These are phyloP conservation scores for Phyllotreta cruciferae DNA, from an alignment of 2,888 invertebrate species.

Conservation along the genomic window DNA sequence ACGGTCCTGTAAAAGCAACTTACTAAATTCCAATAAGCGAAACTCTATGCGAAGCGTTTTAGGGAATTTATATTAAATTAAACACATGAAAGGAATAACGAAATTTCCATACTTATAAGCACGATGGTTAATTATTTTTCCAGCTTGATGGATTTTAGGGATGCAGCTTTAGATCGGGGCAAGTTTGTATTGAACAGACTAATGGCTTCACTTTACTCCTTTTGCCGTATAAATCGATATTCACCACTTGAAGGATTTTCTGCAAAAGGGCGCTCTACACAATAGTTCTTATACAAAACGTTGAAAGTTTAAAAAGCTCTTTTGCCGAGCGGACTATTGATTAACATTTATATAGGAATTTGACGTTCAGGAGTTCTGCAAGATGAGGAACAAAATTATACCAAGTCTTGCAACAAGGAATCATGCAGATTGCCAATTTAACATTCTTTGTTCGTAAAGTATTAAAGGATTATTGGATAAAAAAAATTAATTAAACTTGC, in stretches of 20 bases:
- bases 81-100: slow-evolving; percentile 24
- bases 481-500: too few relatives aligned
- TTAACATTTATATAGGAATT: too few relatives aligned
- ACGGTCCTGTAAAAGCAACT: background rate
- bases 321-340: too few relatives aligned
- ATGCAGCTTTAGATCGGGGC: background rate
- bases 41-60: slow-evolving; percentile 17
- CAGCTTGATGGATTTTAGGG: slow-evolving; percentile 9
- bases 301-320: too few relatives aligned
- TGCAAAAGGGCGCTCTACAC: background rate
- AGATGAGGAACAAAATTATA: too few relatives aligned
- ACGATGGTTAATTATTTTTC: slow-evolving; percentile 14
- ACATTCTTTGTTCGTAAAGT: too few relatives aligned
- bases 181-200: slow-evolving; percentile 9
- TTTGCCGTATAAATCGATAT: slow-evolving; percentile 6
- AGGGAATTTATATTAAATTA: slow-evolving; percentile 28
- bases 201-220: background rate
- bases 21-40: slow-evolving; percentile 18
- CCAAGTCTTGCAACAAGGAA: too few relatives aligned
- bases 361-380: too few relatives aligned
- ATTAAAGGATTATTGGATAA: too few relatives aligned
- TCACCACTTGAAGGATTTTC: slow-evolving; percentile 1
- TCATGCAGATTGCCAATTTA: too few relatives aligned
- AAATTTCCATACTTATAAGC: slow-evolving; percentile 20
- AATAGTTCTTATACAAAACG: too few relatives aligned